Conservation (phyloP, 2,113 vertebrate genomes). For the Chamaea fasciata region DNA sequence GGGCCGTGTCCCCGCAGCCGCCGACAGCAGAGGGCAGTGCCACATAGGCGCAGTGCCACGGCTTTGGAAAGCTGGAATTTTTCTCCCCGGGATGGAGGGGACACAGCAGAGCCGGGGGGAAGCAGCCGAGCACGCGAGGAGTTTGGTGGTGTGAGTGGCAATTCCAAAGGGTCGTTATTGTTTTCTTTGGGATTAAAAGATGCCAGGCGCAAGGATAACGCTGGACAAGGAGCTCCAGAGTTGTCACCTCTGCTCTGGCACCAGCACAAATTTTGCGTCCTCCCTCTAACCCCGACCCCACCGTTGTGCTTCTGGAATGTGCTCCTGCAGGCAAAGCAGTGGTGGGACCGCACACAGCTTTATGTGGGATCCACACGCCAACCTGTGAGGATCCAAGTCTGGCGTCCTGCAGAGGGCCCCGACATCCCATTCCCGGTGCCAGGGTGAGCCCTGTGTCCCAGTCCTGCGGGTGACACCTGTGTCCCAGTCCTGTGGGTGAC, state of each 20-base stretch:
- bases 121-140: neutral
- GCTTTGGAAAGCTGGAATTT: accelerated
- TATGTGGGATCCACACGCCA: no score
- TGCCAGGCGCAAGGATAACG: neutral
- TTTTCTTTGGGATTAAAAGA: neutral
- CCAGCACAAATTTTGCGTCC: neutral
- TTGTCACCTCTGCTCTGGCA: neutral
- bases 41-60: neutral
- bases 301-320: accelerated
- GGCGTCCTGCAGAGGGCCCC: neutral
- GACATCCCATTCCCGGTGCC: accelerated
- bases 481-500: no score
- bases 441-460: neutral
- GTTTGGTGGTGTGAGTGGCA: accelerated
- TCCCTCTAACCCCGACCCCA: neutral
- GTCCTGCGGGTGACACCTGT: no score
- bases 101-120: accelerated
- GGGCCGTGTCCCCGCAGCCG: neutral
- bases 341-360: no score
- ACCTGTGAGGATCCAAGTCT: neutral
- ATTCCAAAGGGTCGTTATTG: accelerated
- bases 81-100: neutral
- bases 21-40: slow-evolving; percentile 59
- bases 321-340: accelerated
- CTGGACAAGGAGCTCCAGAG: neutral